Percentiles rank a stretch among this genome's conserved stretches.
These are phyloP conservation scores for Paratrypauchen microcephalus DNA, from an alignment of 2,797 vertebrate species.

Conservation along the genomic window DNA sequence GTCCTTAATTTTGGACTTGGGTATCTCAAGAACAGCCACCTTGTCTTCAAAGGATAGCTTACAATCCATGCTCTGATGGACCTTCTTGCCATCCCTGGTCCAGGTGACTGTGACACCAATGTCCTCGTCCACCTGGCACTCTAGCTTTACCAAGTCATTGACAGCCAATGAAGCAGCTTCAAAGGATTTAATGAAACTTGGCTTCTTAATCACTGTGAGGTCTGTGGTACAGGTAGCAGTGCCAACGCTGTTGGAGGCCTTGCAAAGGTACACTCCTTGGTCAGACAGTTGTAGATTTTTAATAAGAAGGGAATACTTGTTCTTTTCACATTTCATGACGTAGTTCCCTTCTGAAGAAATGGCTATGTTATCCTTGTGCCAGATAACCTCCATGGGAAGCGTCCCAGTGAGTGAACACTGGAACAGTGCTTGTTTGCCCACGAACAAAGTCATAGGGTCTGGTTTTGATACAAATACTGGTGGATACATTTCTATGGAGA, in stretches of 20 bases:
- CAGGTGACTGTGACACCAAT: constrained; percentile 88
- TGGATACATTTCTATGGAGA: constrained; percentile 91
- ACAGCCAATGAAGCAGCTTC: constrained; percentile 84
- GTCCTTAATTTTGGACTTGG: constrained; percentile 93
- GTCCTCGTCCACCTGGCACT: constrained; percentile 96
- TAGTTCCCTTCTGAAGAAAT: constrained; percentile 81
- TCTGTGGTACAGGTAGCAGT: constrained; percentile 88
- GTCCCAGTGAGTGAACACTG: constrained; percentile 92
- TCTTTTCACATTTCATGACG: constrained; percentile 84
- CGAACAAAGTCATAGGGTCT: constrained; percentile 90
- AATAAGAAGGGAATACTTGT: constrained; percentile 90
- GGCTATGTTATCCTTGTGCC: constrained; percentile 93
- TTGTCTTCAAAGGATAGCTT: constrained; percentile 97
- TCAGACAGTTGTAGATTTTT: constrained; percentile 81
- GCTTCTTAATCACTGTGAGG: constrained; percentile 88
- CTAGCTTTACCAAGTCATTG: constrained; percentile 87
- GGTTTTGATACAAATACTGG: constrained; percentile 94
- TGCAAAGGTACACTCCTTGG: constrained; percentile 92
- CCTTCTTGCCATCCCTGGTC: constrained; percentile 92
- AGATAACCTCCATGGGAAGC: constrained; percentile 88
- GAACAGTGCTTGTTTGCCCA: constrained; percentile 90
- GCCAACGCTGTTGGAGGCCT: constrained; percentile 94
- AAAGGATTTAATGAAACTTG: constrained; percentile 86
- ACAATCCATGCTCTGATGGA: constrained; percentile 92
- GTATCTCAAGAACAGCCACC: constrained; percentile 91